Conservation (phyloP, 2,797 vertebrate species). For the Pseudopleuronectes americanus region DNA sequence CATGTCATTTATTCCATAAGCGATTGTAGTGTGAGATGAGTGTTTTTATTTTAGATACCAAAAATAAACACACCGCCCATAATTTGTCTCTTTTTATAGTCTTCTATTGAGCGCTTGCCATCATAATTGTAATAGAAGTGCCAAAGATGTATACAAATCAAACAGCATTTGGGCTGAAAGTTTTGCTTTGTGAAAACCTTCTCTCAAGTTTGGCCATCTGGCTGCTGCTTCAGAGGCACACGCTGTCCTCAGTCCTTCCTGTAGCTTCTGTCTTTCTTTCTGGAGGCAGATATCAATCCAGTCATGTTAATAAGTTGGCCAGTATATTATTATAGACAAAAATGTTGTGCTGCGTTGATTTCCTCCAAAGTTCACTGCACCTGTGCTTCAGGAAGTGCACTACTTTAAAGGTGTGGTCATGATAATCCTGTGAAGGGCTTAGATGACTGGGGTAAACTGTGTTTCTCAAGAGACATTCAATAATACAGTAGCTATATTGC, state of each 20-base stretch:
- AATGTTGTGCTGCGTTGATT: background rate
- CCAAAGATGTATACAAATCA: constrained; percentile 22
- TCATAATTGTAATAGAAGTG: constrained; percentile 5
- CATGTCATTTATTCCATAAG: constrained; percentile 25
- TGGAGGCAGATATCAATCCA: constrained; percentile 36
- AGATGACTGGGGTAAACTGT: background rate
- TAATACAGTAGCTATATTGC: constrained; percentile 19
- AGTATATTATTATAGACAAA: background rate
- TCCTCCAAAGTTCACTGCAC: constrained; percentile 16
- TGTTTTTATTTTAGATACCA: constrained; percentile 16
- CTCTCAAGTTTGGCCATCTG: constrained; percentile 49
- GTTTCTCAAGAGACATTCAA: constrained; percentile 24
- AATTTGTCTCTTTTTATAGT: constrained; percentile 49
- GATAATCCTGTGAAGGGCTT: background rate
- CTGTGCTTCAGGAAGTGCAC: background rate
- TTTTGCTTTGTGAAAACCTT: constrained; percentile 19
- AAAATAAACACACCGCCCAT: constrained; percentile 17
- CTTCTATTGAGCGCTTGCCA: constrained; percentile 1
- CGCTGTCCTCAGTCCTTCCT: constrained; percentile 52
- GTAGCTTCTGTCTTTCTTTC: constrained; percentile 32
- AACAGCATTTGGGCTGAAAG: constrained; percentile 17
- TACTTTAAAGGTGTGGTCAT: background rate
- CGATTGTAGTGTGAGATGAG: constrained; percentile 23
- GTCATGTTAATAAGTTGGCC: background rate
- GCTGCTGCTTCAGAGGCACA: constrained; percentile 52